Evolutionary conservation across 2,113 vertebrate genomes (phyloP), one percentile per base, ranked within the genome.

Genomic region (Takifugu bimaculatus): DNA sequence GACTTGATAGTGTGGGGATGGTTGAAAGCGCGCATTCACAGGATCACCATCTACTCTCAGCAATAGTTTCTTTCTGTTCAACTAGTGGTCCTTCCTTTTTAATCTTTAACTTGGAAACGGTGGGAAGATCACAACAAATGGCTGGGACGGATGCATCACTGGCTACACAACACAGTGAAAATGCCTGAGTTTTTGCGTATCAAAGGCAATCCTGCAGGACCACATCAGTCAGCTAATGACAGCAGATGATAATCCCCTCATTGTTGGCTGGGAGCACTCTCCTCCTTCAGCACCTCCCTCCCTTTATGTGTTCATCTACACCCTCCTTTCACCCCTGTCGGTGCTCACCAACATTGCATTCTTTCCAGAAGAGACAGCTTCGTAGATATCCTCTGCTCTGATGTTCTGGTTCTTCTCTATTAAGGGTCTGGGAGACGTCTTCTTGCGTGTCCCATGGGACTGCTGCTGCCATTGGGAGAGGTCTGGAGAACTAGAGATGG

Each of bases 311-410:
- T 71, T 63, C 65, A 43, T 69, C 59, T 52, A 26, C 32, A 60
- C 39, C 51, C 26, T 32, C 32, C 12, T 6, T 44, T 32, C 39
- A 49, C 35, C 44, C 60, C 13, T 35, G 42, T 45, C 28, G 63
- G 68, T 72, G 59, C 90, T 92, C 79, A 95, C 94, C 92, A 91
- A 88, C 57, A 92, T 80, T 14, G 93, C 93, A 26, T 79, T 87
- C 75, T 87, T 92, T 72, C 89, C 94, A 14, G 79, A 84, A 67
- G 55, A 61, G 66, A 96, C 78, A 13, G 93, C 93, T 58, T 92
- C 88, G 27, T 92, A 95, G 65, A 96, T 89, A 55, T 92, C 63
- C 66, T 55, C 78, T 47, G 74, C 70, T 63, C 58, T 74, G 28
- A 73, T 60, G 13, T 60, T 66, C 5, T 50, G 1, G 0, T 52